Conservation (phyloP, 2,888 invertebrate species). For the Lasioglossum marginatum region DNA sequence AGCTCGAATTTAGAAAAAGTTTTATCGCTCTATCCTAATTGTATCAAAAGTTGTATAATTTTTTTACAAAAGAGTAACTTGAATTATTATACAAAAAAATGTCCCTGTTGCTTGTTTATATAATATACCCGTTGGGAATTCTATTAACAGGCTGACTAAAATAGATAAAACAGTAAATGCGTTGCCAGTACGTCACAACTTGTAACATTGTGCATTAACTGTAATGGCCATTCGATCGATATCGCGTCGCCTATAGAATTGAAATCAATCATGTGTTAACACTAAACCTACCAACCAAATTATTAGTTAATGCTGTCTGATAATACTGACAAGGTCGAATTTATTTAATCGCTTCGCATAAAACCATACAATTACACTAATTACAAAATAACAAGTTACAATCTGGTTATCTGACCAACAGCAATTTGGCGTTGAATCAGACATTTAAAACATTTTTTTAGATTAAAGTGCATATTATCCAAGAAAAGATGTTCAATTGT, state of each 20-base stretch:
- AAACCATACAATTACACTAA: not conserved
- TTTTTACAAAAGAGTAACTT: not conserved
- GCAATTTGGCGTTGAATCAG: not conserved
- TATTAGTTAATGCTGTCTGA: slow-evolving; percentile 1
- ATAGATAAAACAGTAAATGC: not conserved
- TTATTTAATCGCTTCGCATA: not conserved
- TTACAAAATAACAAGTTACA: not conserved
- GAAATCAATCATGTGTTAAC: not conserved
- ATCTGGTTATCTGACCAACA: not conserved
- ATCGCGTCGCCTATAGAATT: not conserved
- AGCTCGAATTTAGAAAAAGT: not conserved
- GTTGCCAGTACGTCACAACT: not conserved
- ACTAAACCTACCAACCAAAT: not conserved
- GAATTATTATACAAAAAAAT: not conserved
- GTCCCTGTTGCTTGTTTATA: not conserved
- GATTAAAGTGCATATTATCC: not conserved
- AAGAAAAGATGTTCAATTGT: not conserved
- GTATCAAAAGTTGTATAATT: not conserved
- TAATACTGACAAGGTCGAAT: not conserved
- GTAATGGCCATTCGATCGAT: not conserved
- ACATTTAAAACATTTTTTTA: not conserved
- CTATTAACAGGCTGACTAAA: not conserved
- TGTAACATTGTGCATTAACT: not conserved
- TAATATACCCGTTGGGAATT: not conserved
- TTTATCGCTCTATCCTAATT: not conserved